These are phyloP conservation scores for Cynocephalus volans DNA, from an alignment of 2,113 vertebrate genomes.

Conservation along the genomic window DNA sequence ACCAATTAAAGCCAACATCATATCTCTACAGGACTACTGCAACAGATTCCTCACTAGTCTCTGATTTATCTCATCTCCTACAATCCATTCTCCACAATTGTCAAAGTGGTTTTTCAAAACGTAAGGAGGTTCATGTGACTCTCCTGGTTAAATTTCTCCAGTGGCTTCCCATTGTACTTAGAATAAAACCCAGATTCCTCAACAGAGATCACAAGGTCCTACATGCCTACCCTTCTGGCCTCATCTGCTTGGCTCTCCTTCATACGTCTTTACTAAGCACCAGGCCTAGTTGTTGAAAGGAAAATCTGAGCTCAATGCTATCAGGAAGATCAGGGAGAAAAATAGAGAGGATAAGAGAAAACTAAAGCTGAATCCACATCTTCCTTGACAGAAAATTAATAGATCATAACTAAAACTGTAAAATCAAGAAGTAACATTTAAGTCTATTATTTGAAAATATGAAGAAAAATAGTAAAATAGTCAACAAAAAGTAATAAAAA, in stretches of 20 bases:
- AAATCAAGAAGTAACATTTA: background rate
- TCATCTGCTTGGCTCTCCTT: background rate
- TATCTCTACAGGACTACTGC: background rate
- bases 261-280: background rate
- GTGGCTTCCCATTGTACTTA: background rate
- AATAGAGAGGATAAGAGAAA: background rate
- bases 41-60: background rate
- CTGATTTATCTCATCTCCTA: background rate
- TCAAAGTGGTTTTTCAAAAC: background rate
- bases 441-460: background rate
- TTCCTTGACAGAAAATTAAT: background rate
- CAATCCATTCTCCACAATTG: background rate
- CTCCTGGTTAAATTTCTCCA: background rate
- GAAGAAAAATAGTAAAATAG: background rate
- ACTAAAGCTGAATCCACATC: background rate
- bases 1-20: background rate
- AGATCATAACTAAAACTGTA: background rate
- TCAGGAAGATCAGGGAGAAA: background rate
- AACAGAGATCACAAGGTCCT: background rate
- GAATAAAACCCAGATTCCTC: background rate
- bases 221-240: background rate
- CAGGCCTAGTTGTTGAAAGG: background rate
- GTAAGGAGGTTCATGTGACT: background rate
- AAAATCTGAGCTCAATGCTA: background rate
- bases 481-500: background rate